Evolutionary conservation across 2,797 vertebrate species (phyloP), one percentile per base, ranked within the genome.

Genomic region (Harpagifer antarcticus): DNA sequence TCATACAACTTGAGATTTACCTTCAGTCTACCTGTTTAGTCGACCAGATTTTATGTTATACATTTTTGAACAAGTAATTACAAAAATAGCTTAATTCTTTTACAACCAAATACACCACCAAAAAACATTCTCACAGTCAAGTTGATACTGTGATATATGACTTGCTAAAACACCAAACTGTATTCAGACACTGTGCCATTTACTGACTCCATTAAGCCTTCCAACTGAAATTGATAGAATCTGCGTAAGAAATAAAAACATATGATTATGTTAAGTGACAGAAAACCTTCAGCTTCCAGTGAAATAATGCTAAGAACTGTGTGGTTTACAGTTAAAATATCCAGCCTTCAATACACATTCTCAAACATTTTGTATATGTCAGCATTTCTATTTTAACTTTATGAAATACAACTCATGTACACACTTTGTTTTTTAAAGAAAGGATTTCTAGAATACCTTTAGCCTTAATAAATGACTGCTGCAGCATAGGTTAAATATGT

Each of bases 11-110:
- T 74, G 43, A 86, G 56, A 33, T 60, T 90, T 93, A 82, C 92
- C 91, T 92, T 92, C 72, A 84, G 68, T 89, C 86, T 89, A 90
- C 85, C 91, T 85, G 82, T 91, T 93, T 81, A 87, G 72, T 88
- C 89, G 76, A 93, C 84, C 84, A 87, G 79, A 92, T 86, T 86
- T 92, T 67, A 82, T 54, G 75, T 90, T 87, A 80, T 84, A 90
- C 81, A 92, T 86, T 89, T 84, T 89, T 83, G 85, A 61, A 91
- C 82, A 87, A 86, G 84, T 85, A 91, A 91, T 93, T 93, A 94
- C 88, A 94, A 95, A 94, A 95, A 94, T 93, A 94, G 91, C 89
- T 92, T 91, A 84, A 93, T 90, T 91, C 87, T 86, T 91, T 94
- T 90, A 90, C 90, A 93, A 92, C 84, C 91, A 93, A 91, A 91